A percentile compares a stretch with the other conserved stretches of the same genome.
Evolutionary conservation across 2,113 vertebrate species (phyloP).

Genomic region (Varanus komodoensis): DNA sequence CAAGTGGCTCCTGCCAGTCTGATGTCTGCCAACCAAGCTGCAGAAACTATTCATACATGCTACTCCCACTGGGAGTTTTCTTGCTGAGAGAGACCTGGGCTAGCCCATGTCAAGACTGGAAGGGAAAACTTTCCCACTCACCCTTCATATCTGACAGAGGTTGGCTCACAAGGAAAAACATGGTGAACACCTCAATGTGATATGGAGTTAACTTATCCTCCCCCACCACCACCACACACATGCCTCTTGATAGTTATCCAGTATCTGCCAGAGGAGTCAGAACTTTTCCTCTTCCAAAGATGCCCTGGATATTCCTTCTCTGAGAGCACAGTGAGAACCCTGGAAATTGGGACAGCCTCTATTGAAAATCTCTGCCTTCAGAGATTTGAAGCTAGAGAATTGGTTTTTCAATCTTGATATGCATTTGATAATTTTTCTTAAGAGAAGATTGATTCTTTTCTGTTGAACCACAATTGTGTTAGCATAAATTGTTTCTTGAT

Average conservation of each 20-base stretch:
- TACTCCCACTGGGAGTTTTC: too few relatives aligned
- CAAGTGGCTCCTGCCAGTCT: too few relatives aligned
- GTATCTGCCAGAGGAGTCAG: background rate
- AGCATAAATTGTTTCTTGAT: conserved; percentile 15
- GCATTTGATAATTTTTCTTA: background rate
- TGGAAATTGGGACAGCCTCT: background rate
- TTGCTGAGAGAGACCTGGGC: too few relatives aligned
- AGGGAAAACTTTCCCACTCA: too few relatives aligned
- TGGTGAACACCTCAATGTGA: background rate
- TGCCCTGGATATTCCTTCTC: background rate
- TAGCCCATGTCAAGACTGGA: too few relatives aligned
- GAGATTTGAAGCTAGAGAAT: background rate
- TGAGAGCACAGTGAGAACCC: background rate
- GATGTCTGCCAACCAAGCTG: too few relatives aligned
- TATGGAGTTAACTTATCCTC: background rate
- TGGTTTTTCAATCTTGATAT: background rate
- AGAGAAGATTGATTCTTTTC: background rate
- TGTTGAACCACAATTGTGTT: background rate
- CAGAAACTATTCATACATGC: too few relatives aligned
- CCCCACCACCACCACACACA: too few relatives aligned
- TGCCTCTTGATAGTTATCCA: background rate
- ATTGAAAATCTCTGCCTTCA: background rate
- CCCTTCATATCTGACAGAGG: too few relatives aligned
- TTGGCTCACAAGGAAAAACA: too few relatives aligned
- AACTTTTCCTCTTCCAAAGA: background rate